Evolutionary conservation across 2,113 vertebrate species (phyloP).

Genomic region (Isurus oxyrinchus): DNA sequence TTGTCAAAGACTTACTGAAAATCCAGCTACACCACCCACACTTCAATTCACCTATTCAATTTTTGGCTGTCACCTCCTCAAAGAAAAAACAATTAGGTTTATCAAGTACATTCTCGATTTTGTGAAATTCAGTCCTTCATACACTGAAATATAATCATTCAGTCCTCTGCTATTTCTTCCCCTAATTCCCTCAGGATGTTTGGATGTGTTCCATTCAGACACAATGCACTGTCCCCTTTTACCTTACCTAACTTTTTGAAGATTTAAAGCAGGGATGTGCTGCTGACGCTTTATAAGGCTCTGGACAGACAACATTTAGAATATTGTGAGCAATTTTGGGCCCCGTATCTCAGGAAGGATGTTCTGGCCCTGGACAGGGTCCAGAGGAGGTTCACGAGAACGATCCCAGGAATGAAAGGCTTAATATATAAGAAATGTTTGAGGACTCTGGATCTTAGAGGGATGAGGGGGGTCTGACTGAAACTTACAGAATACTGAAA

Average conservation of each 20-base stretch:
- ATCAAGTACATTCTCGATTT: background rate
- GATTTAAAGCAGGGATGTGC: background rate
- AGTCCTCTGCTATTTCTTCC: background rate
- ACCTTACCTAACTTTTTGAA: background rate
- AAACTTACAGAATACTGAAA: no score
- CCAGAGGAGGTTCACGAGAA: no score
- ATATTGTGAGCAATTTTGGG: no score
- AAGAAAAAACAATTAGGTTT: background rate
- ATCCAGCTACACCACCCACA: background rate
- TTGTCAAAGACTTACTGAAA: background rate
- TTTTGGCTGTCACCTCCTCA: background rate
- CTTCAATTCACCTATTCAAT: background rate
- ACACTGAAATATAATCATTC: background rate
- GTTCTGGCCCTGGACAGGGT: no score
- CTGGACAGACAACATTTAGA: no score
- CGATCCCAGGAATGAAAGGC: no score
- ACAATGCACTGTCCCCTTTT: background rate
- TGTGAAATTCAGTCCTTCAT: background rate
- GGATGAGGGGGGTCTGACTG: no score
- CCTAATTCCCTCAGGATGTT: background rate
- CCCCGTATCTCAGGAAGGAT: no score
- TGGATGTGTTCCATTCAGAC: background rate
- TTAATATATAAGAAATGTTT: no score
- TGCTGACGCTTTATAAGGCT: no score
- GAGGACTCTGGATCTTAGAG: no score